Evolutionary conservation across 2,888 invertebrate species (phyloP).

Genomic region (Metallyticus violacea): DNA sequence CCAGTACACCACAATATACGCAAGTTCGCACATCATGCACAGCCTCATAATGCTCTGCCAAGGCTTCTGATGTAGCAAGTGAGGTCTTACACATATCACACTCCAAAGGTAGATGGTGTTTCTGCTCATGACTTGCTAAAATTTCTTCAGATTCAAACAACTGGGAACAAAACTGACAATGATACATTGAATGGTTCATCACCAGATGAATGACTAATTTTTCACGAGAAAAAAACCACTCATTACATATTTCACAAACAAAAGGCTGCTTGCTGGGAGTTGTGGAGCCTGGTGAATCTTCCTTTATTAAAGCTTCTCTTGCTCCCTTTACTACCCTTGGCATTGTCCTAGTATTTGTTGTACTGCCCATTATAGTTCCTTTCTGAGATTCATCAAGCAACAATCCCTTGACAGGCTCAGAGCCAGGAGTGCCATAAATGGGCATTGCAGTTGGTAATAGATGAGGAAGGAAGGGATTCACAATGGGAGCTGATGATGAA

Average conservation of each 20-base stretch:
- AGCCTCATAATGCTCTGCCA: constrained; percentile 32
- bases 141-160: constrained; percentile 33
- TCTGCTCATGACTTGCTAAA: constrained; percentile 33
- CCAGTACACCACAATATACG: constrained; percentile 33
- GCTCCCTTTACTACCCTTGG: constrained; percentile 7
- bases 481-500: constrained; percentile 9
- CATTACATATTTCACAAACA: constrained; percentile 34
- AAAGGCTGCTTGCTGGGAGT: constrained; percentile 24
- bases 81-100: constrained; percentile 33
- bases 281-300: constrained; percentile 6
- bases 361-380: constrained; percentile 23
- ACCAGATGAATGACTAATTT: constrained; percentile 37
- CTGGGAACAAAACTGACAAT: constrained; percentile 36
- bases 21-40: constrained; percentile 33
- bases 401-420: neutral
- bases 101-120: constrained; percentile 32
- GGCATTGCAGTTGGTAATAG: neutral
- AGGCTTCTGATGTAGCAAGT: constrained; percentile 24
- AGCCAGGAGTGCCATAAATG: neutral
- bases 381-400: constrained; percentile 12
- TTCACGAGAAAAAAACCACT: constrained; percentile 36
- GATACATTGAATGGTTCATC: constrained; percentile 35
- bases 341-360: neutral
- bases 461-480: constrained; percentile 23
- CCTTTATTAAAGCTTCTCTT: constrained; percentile 3